Evolutionary conservation across 2,888 invertebrate genomes (phyloP).

Genomic region (Augiades crinisus): DNA sequence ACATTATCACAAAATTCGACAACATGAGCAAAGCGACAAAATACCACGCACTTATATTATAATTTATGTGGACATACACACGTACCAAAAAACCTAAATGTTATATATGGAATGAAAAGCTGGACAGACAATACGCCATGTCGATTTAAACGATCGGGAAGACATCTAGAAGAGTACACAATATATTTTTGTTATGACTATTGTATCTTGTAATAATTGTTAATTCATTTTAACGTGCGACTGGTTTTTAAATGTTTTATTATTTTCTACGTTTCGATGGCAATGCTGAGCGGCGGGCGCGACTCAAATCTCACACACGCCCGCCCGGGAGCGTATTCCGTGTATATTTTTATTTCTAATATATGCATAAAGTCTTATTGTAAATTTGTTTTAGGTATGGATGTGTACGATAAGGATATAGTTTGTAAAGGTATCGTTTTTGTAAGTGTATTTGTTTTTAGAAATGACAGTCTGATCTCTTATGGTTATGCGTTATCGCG

Average conservation of each 20-base stretch:
- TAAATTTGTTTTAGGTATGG: slow-evolving; percentile 75
- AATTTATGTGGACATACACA: slow-evolving; percentile 63
- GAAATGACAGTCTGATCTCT: slow-evolving; percentile 79
- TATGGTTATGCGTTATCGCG: slow-evolving; percentile 62
- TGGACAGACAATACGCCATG: slow-evolving; percentile 54
- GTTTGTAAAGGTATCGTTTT: slow-evolving; percentile 72
- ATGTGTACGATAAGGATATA: slow-evolving; percentile 72
- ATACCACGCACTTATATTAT: slow-evolving; percentile 54
- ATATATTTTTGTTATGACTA: slow-evolving; percentile 72
- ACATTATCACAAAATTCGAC: slow-evolving; percentile 7
- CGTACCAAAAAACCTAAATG: slow-evolving; percentile 62
- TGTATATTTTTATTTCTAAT: slow-evolving; percentile 46
- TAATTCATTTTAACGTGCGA: slow-evolving; percentile 67
- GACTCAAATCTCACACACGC: slow-evolving; percentile 40
- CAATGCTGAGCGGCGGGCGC: slow-evolving; percentile 32
- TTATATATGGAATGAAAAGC: slow-evolving; percentile 45
- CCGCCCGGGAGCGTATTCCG: slow-evolving; percentile 41
- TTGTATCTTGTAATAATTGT: slow-evolving; percentile 65
- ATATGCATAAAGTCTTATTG: slow-evolving; percentile 59
- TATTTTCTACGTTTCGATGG: slow-evolving; percentile 41
- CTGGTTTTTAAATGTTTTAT: slow-evolving; percentile 67
- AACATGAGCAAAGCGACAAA: slow-evolving; percentile 44
- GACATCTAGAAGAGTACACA: slow-evolving; percentile 54
- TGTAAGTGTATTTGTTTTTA: slow-evolving; percentile 75
- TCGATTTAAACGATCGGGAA: slow-evolving; percentile 42